Percentiles rank a stretch among this genome's conserved stretches.
phyloP scores from a whole-genome alignment of 2,888 invertebrate species.

The Rhingia campestris region DNA sequence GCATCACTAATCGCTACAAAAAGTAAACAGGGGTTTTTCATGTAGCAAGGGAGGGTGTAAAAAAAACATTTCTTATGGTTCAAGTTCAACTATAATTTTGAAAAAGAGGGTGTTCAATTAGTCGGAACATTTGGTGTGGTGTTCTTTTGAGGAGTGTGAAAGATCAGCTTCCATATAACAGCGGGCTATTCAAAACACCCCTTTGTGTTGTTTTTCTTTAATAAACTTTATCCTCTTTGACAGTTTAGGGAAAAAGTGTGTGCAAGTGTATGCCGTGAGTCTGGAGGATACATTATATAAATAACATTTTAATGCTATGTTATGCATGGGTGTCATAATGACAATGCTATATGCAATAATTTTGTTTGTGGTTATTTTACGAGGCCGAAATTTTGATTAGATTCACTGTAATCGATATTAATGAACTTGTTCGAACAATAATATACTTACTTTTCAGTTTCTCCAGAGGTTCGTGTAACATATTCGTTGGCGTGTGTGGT shows the following conservation, averaged over 20 bases:
- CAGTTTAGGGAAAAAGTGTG: slow-evolving; percentile 65
- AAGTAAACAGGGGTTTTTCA: slow-evolving; percentile 41
- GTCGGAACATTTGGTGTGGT: slow-evolving; percentile 60
- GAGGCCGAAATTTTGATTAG: slow-evolving; percentile 3
- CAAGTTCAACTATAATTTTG: slow-evolving; percentile 11
- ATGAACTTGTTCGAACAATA: slow-evolving; percentile 25
- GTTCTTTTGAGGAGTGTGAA: slow-evolving; percentile 51
- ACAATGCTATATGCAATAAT: slow-evolving; percentile 6
- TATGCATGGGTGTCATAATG: slow-evolving; percentile 52
- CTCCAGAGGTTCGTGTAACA: slow-evolving; percentile 87
- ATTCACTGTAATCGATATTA: slow-evolving; percentile 18
- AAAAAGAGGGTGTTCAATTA: slow-evolving; percentile 61
- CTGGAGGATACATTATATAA: slow-evolving; percentile 41
- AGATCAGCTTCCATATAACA: slow-evolving; percentile 26
- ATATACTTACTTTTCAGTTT: slow-evolving; percentile 87
- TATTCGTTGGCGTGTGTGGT: slow-evolving; percentile 84
- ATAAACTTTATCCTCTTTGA: background rate
- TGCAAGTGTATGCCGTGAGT: slow-evolving; percentile 30
- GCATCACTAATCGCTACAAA: slow-evolving; percentile 62
- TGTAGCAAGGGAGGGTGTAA: slow-evolving; percentile 16
- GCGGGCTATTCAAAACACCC: slow-evolving; percentile 42
- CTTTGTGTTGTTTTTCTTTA: slow-evolving; percentile 17
- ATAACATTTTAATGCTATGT: slow-evolving; percentile 23
- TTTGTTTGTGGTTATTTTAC: slow-evolving; percentile 5
- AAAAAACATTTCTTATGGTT: slow-evolving; percentile 13